phyloP scores from a whole-genome alignment of 2,797 vertebrate genomes.

The Amniataba percoides region DNA sequence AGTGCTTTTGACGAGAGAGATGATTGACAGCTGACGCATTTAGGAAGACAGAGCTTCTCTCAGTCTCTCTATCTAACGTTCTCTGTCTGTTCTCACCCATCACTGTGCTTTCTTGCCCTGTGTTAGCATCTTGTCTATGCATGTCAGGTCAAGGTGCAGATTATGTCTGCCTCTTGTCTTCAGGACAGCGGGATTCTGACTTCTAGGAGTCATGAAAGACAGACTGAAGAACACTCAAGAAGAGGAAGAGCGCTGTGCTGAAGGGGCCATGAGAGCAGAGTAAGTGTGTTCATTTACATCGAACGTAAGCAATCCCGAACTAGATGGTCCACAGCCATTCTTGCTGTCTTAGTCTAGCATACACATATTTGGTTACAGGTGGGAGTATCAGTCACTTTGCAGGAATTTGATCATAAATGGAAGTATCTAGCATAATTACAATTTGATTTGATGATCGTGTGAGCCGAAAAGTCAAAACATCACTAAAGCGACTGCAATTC shows the following conservation, averaged over 20 bases:
- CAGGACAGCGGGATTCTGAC: constrained; percentile 43
- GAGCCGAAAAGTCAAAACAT: neutral
- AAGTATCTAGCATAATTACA: neutral
- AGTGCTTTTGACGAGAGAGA: constrained; percentile 53
- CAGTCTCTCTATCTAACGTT: constrained; percentile 19
- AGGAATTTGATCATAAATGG: neutral
- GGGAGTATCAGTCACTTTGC: neutral
- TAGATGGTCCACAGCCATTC: neutral
- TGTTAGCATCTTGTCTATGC: constrained; percentile 60
- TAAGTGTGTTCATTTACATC: neutral
- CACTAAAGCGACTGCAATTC: neutral
- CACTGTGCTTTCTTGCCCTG: constrained; percentile 16
- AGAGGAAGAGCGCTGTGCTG: constrained; percentile 6
- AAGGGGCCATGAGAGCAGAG: neutral
- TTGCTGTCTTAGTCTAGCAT: neutral
- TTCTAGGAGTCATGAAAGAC: constrained; percentile 24
- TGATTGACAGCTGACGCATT: constrained; percentile 64
- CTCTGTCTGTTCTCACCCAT: constrained; percentile 29
- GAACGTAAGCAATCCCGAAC: neutral
- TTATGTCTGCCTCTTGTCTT: constrained; percentile 57
- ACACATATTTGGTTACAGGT: neutral
- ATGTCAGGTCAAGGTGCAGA: constrained; percentile 61
- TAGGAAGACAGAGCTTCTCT: constrained; percentile 27
- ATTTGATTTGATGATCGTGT: neutral
- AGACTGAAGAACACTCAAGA: constrained; percentile 8